Evolutionary conservation across 2,888 invertebrate species (phyloP).

Genomic region (Eucera pruinosa): DNA sequence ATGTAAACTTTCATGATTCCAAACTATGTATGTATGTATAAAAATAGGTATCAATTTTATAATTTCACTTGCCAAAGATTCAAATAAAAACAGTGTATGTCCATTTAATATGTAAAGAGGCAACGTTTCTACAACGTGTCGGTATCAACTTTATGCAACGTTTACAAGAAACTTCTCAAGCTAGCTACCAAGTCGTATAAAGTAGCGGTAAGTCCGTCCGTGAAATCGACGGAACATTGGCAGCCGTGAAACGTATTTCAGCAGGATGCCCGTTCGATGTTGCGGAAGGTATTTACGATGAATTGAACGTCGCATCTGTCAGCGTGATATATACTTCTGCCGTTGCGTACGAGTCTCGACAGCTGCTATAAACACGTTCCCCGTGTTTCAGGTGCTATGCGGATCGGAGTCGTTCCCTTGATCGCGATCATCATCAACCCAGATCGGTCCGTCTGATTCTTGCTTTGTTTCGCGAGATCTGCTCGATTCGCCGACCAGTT

Average conservation of each 20-base stretch:
- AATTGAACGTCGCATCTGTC: slow-evolving; percentile 42
- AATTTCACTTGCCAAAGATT: too few relatives aligned
- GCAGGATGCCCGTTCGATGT: neutral
- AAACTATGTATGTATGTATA: too few relatives aligned
- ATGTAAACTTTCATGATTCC: too few relatives aligned
- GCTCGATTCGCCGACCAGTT: slow-evolving; percentile 16
- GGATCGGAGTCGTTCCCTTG: slow-evolving; percentile 29
- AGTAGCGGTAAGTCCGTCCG: neutral
- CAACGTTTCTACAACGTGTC: too few relatives aligned
- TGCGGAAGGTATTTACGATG: slow-evolving; percentile 20
- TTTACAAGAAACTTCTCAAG: neutral
- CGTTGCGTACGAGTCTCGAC: slow-evolving; percentile 30
- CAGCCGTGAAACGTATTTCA: slow-evolving; percentile 16
- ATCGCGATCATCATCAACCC: slow-evolving; percentile 37
- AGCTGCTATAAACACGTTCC: slow-evolving; percentile 47
- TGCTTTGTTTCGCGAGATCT: slow-evolving; percentile 19
- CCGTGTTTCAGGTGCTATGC: slow-evolving; percentile 48
- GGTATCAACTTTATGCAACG: neutral
- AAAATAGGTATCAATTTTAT: too few relatives aligned
- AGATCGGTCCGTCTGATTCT: slow-evolving; percentile 8
- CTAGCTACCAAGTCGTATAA: neutral
- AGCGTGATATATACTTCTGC: slow-evolving; percentile 40
- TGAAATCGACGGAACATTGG: slow-evolving; percentile 15
- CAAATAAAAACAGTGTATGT: too few relatives aligned
- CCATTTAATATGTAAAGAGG: too few relatives aligned